Evolutionary conservation across 2,888 invertebrate genomes (phyloP), one percentile per base, ranked within the genome.

Genomic region (Diogma glabrata): DNA sequence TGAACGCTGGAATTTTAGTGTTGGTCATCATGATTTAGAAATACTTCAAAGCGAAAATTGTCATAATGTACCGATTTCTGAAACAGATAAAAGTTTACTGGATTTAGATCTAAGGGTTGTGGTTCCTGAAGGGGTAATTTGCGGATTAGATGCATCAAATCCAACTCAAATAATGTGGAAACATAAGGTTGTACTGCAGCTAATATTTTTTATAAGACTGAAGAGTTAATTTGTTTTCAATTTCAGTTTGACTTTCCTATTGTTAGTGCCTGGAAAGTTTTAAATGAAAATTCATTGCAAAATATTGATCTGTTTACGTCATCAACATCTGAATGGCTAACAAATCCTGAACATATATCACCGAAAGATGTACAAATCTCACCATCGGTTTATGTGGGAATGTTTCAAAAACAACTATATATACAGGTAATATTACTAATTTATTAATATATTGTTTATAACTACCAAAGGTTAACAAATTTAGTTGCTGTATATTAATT

Each of bases 1-100:
- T 43, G 95, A 96, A 73, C 73, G 92, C 63, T 95, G 95, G 95
- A 95, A 95, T 73, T 95, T 93, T 67, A 93, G 92, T 67, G 94
- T 95, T 19, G 92, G 87, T 0, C 84, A 87, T 58, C 90, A 93
- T 67, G 85, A 92, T 58, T 64, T 94, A 48, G 81, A 82, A 51
- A 53, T 83, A 61, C 61, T 75, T 51, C 69, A 71, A 51, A 67
- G 71, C 45, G 63, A 64, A 30, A 76, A 76, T 53, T 82, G 82
- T 52, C 67, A 64, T 50, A 57, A 62, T 48, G 58, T 59, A 45
- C 51, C 60, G n/a, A 61, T 60, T 12, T 64, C 57, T 38, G 63
- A 67, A 2, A 28, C 64, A 19, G 65, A 69, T 51, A 56, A 64
- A 54, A 62, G 64, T 3, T 58, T 67, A 1, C 56, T 68, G 5